Evolutionary conservation across 2,113 vertebrate species (phyloP).

Genomic region (Alligator sinensis): DNA sequence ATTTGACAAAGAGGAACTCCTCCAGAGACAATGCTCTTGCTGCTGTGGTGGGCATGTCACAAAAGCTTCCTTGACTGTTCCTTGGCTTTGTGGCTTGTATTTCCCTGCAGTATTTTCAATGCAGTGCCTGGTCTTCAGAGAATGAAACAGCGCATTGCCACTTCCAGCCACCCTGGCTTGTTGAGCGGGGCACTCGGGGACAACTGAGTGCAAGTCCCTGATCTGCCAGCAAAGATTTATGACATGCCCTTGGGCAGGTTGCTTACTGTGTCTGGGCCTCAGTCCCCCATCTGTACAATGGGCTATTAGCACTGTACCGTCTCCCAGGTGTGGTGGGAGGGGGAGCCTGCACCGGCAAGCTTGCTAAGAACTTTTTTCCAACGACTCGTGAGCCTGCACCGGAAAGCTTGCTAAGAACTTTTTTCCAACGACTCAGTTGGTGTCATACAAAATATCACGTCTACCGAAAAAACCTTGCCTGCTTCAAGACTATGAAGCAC

Average conservation of each 20-base stretch:
- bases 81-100: fast-evolving
- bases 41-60: fast-evolving
- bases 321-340: background rate
- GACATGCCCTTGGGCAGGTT: background rate
- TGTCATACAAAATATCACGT: too few relatives aligned
- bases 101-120: fast-evolving
- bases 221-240: too few relatives aligned
- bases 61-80: background rate
- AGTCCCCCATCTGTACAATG: background rate
- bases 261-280: fast-evolving
- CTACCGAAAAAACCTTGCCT: too few relatives aligned
- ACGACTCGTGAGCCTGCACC: too few relatives aligned
- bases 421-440: too few relatives aligned
- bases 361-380: too few relatives aligned
- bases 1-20: conserved; percentile 28
- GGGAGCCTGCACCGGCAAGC: too few relatives aligned
- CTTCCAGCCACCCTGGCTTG: too few relatives aligned
- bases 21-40: background rate
- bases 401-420: too few relatives aligned
- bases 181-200: fast-evolving
- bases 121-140: background rate
- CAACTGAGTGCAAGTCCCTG: fast-evolving
- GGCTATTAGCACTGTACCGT: background rate
- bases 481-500: too few relatives aligned
- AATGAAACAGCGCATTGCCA: too few relatives aligned